Evolutionary conservation across 2,888 invertebrate species (phyloP).

Genomic region (Hemithea aestivaria): DNA sequence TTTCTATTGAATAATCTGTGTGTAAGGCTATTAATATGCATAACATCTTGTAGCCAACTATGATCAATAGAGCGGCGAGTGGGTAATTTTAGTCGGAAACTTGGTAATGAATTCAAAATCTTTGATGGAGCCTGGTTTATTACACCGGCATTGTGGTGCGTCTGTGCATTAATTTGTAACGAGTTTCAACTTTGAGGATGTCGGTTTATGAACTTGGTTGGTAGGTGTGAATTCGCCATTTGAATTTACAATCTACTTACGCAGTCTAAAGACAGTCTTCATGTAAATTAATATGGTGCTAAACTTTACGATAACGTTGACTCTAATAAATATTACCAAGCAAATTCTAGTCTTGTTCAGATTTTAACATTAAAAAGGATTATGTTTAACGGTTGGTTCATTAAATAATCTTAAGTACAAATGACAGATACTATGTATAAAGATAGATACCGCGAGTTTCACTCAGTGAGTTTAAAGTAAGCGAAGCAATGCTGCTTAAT

Average conservation of each 20-base stretch:
- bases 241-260: slow-evolving; percentile 1
- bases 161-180: slow-evolving; percentile 37
- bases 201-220: slow-evolving; percentile 11
- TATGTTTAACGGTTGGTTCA: no score
- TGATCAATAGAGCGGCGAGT: slow-evolving; percentile 46
- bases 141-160: slow-evolving; percentile 40
- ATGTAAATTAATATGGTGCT: no score
- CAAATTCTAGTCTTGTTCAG: no score
- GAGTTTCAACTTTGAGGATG: slow-evolving; percentile 25
- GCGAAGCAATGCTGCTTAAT: no score
- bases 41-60: slow-evolving; percentile 58
- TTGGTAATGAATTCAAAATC: slow-evolving; percentile 69
- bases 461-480: no score
- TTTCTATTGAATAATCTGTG: no score
- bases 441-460: no score
- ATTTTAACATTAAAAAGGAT: no score
- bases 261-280: background rate
- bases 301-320: no score
- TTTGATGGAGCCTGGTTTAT: slow-evolving; percentile 56
- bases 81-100: slow-evolving; percentile 59
- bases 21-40: slow-evolving; percentile 67
- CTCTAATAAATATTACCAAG: no score
- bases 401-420: no score
- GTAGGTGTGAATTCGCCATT: slow-evolving; percentile 8
- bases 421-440: no score